Percentiles rank a stretch among this genome's conserved stretches.
These are phyloP conservation scores for Rhinogobius similis DNA, from an alignment of 2,113 vertebrate species.

Conservation along the genomic window DNA sequence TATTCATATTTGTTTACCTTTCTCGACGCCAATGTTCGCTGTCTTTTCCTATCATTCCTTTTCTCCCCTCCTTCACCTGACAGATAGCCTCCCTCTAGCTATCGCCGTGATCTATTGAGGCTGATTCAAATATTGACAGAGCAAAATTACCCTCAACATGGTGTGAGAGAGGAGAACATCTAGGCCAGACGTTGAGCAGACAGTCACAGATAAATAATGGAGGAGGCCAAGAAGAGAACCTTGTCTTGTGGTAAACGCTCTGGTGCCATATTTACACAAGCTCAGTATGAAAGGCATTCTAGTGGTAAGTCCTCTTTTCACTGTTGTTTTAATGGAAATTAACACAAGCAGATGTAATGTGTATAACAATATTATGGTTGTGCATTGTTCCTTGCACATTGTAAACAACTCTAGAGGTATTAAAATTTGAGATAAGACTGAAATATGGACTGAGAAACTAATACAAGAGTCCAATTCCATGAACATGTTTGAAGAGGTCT, in stretches of 20 bases:
- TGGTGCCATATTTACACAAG: not conserved
- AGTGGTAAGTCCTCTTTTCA: not conserved
- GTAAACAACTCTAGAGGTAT: too few relatives aligned
- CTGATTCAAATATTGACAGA: slow-evolving; percentile 10
- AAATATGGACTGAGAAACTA: too few relatives aligned
- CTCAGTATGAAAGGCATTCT: not conserved
- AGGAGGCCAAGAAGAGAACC: slow-evolving; percentile 5
- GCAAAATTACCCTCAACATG: slow-evolving; percentile 5
- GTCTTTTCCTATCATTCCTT: not conserved
- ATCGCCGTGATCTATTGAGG: slow-evolving; percentile 8
- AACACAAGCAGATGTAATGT: too few relatives aligned
- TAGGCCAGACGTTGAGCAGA: slow-evolving; percentile 5
- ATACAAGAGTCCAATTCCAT: too few relatives aligned
- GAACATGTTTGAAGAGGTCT: too few relatives aligned
- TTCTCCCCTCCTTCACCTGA: not conserved
- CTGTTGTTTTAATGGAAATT: not conserved
- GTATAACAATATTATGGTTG: too few relatives aligned
- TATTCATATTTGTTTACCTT: not conserved
- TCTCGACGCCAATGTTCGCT: not conserved
- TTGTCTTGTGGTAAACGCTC: slow-evolving; percentile 1
- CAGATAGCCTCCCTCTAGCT: not conserved
- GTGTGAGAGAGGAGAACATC: not conserved
- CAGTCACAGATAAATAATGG: slow-evolving; percentile 8
- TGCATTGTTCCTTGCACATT: too few relatives aligned
- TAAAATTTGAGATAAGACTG: too few relatives aligned